Evolutionary conservation across 2,113 vertebrate genomes (phyloP), one percentile per base, ranked within the genome.

Genomic region (Natator depressus): DNA sequence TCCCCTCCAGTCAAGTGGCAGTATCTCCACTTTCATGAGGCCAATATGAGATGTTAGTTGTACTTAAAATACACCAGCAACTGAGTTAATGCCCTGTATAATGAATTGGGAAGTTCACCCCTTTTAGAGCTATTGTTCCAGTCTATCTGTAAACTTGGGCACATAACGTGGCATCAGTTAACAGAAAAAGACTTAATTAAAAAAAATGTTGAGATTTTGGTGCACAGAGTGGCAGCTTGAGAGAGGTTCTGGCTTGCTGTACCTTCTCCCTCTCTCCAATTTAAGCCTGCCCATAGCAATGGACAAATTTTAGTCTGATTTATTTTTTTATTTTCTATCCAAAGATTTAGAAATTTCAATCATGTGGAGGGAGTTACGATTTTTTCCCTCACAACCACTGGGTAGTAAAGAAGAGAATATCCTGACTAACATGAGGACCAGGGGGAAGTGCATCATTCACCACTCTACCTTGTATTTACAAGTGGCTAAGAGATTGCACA

Each of bases 381-480:
- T 86, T 27, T 29, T 35, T 20, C 6, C 5, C 13, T 91, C 27
- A 5, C 87, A 84, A 12, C 3, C 82, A 84, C 1, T 25, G 29
- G 83, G 27, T 35, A 5, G 81, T 87, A 42, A 88, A 9, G 9
- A 22, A 7, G 80, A 49, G 59, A 57, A 35, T 51, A 84, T 55
- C 46, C 38, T 62, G 13, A 55, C 10, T 92, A 6, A 46, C 65
- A 38, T 38, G 16, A 38, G 38, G 75, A 25, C 25, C 6, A 16
- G 22, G 12, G 69, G 76, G 46, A 16, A n/a, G 46, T 76, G 6
- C 54, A 4, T 6, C 69, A 79, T 80, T 69, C 81, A 42, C 19
- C 94, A 42, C 65, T 72, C n/a, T 72, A 22, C 65, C 17, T 90
- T 96, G 20, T 96, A 53, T 93, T 91, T 95, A 80, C 65, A 86